phyloP scores from a whole-genome alignment of 2,797 vertebrate species.

The Scolopax rusticola region DNA sequence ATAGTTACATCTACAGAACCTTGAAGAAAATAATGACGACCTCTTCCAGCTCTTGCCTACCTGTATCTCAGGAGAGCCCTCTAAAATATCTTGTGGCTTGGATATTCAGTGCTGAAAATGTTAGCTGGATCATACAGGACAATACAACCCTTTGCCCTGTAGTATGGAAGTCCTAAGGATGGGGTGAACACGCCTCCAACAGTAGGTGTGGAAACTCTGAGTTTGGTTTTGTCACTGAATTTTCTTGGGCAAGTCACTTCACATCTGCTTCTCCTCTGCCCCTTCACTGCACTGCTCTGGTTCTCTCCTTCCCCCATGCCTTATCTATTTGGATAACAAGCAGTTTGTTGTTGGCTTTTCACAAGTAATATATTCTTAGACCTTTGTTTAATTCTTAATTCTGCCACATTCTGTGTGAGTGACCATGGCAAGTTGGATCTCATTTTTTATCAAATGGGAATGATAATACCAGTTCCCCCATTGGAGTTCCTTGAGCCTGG shows the following conservation, averaged over 20 bases:
- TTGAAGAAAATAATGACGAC: background rate
- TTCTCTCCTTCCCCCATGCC: background rate
- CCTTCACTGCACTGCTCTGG: background rate
- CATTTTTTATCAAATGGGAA: background rate
- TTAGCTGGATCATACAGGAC: background rate
- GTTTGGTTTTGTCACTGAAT: background rate
- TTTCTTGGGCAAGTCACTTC: background rate
- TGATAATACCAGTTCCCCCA: background rate
- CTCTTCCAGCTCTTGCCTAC: background rate
- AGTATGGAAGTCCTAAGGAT: background rate
- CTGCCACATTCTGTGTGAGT: rapidly evolving
- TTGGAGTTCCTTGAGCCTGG: background rate
- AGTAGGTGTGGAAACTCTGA: rapidly evolving
- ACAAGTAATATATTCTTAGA: background rate
- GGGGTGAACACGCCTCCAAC: rapidly evolving
- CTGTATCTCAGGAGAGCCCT: background rate
- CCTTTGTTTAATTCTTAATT: background rate
- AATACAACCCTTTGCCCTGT: background rate
- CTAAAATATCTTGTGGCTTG: background rate
- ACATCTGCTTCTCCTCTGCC: background rate
- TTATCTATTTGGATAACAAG: background rate
- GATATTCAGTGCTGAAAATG: background rate
- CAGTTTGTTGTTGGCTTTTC: background rate
- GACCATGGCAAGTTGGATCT: background rate
- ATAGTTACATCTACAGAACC: background rate